These are phyloP conservation scores for Wasmannia auropunctata DNA, from an alignment of 1,140 invertebrate species.

Conservation along the genomic window DNA sequence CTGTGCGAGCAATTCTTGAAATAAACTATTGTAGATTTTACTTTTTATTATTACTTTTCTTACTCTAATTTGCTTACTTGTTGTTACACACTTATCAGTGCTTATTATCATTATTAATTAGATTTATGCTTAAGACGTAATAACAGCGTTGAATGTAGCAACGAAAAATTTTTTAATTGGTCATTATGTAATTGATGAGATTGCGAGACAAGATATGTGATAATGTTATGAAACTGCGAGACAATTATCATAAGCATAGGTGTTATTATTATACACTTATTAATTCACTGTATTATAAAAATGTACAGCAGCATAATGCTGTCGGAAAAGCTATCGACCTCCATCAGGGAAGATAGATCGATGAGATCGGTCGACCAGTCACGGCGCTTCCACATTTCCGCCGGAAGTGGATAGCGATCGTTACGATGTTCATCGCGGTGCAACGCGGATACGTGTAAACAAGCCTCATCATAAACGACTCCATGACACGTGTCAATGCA, in stretches of 20 bases:
- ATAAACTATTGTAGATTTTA: background rate
- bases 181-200: conserved; percentile 6
- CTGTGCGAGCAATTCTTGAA: background rate
- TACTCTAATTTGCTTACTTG: background rate
- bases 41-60: background rate
- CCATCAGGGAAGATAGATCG: conserved; percentile 67
- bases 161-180: background rate
- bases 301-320: conserved; percentile 38
- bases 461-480: conserved; percentile 29
- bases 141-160: background rate
- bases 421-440: conserved; percentile 54
- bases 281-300: background rate
- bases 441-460: conserved; percentile 50
- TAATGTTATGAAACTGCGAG: background rate
- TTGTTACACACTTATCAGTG: background rate
- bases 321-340: conserved; percentile 47
- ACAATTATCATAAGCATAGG: background rate
- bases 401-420: conserved; percentile 78
- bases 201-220: background rate
- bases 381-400: conserved; percentile 71
- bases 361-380: conserved; percentile 56
- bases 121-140: background rate
- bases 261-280: background rate
- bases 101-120: conserved; percentile 20
- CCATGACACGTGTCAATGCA: conserved; percentile 39